Evolutionary conservation across 2,888 invertebrate species (phyloP).

Genomic region (Nephrotoma guestfalica): DNA sequence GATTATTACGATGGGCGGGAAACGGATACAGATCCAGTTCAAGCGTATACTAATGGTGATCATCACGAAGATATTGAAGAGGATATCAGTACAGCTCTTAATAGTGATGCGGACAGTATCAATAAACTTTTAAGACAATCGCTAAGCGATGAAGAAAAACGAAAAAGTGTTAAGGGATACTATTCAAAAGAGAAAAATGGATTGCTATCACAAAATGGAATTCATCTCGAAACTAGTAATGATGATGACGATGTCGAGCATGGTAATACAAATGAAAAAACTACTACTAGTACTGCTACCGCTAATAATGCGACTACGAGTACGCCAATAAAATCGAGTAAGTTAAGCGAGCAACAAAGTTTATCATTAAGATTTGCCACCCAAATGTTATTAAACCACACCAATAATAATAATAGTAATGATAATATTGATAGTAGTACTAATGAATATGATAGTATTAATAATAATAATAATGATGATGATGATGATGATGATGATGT

Average conservation of each 20-base stretch:
- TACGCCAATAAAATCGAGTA: background rate
- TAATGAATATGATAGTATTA: background rate
- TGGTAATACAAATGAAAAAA: conserved; percentile 10
- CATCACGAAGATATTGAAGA: conserved; percentile 7
- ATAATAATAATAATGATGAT: background rate
- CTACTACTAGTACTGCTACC: conserved; percentile 7
- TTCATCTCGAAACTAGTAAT: background rate
- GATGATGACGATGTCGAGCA: conserved; percentile 2
- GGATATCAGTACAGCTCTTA: conserved; percentile 12
- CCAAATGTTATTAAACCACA: background rate
- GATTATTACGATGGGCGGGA: conserved; percentile 7
- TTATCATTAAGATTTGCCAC: background rate
- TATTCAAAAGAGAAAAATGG: conserved; percentile 16
- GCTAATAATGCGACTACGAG: background rate
- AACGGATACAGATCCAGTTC: background rate
- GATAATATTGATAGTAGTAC: background rate
- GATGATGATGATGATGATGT: background rate
- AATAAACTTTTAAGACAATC: conserved; percentile 25
- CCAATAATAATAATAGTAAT: background rate
- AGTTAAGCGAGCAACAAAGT: background rate
- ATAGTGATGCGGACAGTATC: background rate
- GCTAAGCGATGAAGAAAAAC: conserved; percentile 44
- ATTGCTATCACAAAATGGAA: conserved; percentile 6
- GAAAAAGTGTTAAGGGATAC: conserved; percentile 19
- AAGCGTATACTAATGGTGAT: background rate